Evolutionary conservation across 2,113 vertebrate species (phyloP).

Genomic region (Platycercus adscitus): DNA sequence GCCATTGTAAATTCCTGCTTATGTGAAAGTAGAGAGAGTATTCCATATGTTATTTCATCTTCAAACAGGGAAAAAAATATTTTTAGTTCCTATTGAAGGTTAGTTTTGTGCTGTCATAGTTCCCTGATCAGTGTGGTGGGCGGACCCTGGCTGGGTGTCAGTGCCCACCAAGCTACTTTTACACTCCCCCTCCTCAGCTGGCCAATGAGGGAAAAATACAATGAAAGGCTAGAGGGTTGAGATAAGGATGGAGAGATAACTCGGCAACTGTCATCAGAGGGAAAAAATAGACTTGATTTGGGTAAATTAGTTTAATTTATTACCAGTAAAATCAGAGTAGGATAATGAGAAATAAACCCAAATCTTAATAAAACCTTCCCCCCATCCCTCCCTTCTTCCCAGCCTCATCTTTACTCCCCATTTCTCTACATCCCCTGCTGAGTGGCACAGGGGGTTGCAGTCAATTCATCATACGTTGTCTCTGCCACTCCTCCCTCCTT

Average conservation of each 20-base stretch:
- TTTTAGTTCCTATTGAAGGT: neutral
- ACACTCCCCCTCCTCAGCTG: neutral
- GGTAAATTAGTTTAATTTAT: neutral
- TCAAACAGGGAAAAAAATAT: neutral
- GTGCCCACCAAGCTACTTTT: neutral
- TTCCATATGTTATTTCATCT: neutral
- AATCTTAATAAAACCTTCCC: neutral
- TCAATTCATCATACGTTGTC: neutral
- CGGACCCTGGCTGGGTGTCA: neutral
- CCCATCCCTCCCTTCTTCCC: neutral
- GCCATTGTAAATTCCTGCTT: neutral
- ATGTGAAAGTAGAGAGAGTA: neutral
- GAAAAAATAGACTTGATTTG: neutral
- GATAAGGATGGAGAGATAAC: neutral
- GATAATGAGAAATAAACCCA: neutral
- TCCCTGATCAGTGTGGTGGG: neutral
- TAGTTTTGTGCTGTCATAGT: neutral
- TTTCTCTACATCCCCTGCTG: neutral
- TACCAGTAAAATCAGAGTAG: neutral
- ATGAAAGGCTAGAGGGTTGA: rapidly evolving
- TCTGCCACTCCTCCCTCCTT: neutral
- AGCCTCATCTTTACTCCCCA: neutral
- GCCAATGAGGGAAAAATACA: neutral
- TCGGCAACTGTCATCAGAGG: neutral
- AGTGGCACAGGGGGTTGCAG: rapidly evolving